phyloP scores from a whole-genome alignment of 2,797 vertebrate genomes.

The Tapirus indicus region DNA sequence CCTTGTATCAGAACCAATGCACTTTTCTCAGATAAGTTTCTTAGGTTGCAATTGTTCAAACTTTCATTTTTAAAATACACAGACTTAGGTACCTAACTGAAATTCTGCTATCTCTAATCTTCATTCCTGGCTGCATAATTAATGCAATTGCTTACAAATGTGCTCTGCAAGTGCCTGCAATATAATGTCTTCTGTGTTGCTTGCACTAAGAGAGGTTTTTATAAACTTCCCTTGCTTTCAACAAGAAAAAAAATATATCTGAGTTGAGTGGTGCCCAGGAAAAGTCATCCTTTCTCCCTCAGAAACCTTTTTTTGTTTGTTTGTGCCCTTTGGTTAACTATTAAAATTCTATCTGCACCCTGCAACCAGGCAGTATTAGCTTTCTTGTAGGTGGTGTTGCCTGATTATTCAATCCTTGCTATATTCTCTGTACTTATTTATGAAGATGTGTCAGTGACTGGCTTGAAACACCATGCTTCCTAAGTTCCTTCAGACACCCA shows the following conservation, averaged over 20 bases:
- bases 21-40: neutral
- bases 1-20: neutral
- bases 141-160: neutral
- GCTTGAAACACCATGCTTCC: neutral
- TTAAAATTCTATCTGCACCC: neutral
- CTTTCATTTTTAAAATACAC: neutral
- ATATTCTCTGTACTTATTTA: neutral
- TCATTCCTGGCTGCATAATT: neutral
- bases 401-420: neutral
- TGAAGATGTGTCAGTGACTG: neutral
- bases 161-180: neutral
- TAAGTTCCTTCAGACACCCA: neutral
- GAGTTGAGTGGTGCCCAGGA: neutral
- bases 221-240: neutral
- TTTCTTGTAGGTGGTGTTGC: neutral
- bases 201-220: neutral
- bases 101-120: neutral
- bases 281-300: neutral
- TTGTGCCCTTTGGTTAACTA: neutral
- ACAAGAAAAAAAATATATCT: neutral
- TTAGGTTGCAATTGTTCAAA: neutral
- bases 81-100: neutral
- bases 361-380: neutral
- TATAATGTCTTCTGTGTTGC: neutral
- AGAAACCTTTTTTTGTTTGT: neutral